Evolutionary conservation across 2,797 vertebrate genomes (phyloP), one percentile per base, ranked within the genome.

Genomic region (Schizopygopsis pylzovi): DNA sequence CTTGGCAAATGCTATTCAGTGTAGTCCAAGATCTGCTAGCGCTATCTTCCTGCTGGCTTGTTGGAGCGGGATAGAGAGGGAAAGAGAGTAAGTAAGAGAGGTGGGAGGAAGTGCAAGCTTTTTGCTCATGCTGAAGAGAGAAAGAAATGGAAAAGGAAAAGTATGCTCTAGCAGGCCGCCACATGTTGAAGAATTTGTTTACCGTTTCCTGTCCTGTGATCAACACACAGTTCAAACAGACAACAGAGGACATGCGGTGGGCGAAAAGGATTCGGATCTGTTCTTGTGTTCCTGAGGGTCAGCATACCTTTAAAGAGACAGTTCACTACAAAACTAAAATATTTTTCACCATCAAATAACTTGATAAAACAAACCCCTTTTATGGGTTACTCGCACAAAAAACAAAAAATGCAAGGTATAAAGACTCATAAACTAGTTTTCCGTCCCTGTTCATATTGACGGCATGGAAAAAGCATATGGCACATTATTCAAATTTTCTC

Each of bases 181-280:
- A 92, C 92, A 91, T 90, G 92, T 92, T 92, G 85, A 90, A 88
- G 91, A 93, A 93, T 90, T 90, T 90, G 90, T 94, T 95, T 95
- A 92, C 90, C 75, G 68, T 89, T 93, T 92, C 91, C 92, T 91
- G 92, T 90, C 90, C 90, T 77, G 76, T 89, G 89, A 91, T 94
- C 89, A 79, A 91, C 90, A 90, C 84, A 86, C 88, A 84, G 82
- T 90, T 93, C 92, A 91, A 92, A 90, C 7, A n/a, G 79, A 86
- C 72, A 84, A 70, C 87, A 83, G 67, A 78, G 63, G 75, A 63
- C 45, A 72, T 28, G 16, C 54, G 11, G 73, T 59, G 77, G 65
- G 41, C 20, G 39, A 79, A 54, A 61, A 37, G 39, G 41, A 70
- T 61, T 85, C 65, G 15, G 76, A 71, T 79, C 76, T 71, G 13